phyloP scores from a whole-genome alignment of 1,140 invertebrate genomes.

The Macrobrachium nipponense region DNA sequence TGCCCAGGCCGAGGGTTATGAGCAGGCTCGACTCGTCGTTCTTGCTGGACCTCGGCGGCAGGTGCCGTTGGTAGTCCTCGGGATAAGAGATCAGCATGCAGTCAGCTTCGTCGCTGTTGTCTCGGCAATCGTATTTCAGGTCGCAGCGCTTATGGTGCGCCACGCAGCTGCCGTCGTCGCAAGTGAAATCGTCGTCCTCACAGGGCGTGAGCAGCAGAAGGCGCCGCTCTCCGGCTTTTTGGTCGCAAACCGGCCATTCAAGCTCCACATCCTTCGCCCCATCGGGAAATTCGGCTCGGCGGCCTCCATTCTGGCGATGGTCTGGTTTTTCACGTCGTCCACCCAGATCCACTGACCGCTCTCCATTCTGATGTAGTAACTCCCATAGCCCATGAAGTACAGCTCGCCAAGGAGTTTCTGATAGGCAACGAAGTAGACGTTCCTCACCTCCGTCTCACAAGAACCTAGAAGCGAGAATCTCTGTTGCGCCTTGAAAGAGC shows the following conservation, averaged over 20 bases:
- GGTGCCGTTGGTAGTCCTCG: constrained; percentile 18
- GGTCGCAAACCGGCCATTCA: constrained; percentile 29
- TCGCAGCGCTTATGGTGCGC: constrained; percentile 22
- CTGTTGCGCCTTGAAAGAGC: constrained; percentile 37
- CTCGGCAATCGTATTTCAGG: constrained; percentile 37
- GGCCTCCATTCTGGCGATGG: constrained; percentile 46
- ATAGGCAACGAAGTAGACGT: constrained; percentile 49
- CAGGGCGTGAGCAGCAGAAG: constrained; percentile 31
- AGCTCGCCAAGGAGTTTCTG: constrained; percentile 30
- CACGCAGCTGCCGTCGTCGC: constrained; percentile 41
- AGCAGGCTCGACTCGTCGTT: not conserved
- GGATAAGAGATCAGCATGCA: constrained; percentile 28
- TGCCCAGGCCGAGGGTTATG: constrained; percentile 13
- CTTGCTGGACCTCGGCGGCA: constrained; percentile 3
- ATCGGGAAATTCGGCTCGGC: constrained; percentile 54
- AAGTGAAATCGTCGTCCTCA: constrained; percentile 16
- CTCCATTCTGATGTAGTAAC: constrained; percentile 39
- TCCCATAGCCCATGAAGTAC: constrained; percentile 54
- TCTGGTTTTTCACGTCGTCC: constrained; percentile 15
- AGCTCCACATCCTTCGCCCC: constrained; percentile 56
- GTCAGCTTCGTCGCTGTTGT: constrained; percentile 33
- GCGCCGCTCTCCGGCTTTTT: constrained; percentile 18
- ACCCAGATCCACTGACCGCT: constrained; percentile 45
- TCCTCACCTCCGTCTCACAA: constrained; percentile 55
- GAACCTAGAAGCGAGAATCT: constrained; percentile 49